Percentiles rank a stretch among this genome's conserved stretches.
phyloP scores from a whole-genome alignment of 2,113 vertebrate species.

The Hepsetus odoe region DNA sequence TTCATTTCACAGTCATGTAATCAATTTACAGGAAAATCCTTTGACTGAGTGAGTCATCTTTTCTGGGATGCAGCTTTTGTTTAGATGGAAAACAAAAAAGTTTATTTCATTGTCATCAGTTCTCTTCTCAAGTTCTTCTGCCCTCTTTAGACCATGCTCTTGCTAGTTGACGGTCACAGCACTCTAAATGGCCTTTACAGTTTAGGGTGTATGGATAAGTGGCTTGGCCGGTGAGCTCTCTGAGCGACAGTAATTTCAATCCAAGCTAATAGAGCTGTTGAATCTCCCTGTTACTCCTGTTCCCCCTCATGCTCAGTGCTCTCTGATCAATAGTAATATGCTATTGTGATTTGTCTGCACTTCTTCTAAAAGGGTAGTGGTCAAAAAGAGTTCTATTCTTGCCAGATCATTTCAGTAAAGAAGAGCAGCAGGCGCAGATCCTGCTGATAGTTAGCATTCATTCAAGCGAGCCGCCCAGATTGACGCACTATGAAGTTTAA shows the following conservation, averaged over 20 bases:
- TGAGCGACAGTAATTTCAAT: slow-evolving; percentile 68
- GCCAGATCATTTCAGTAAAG: slow-evolving; percentile 39
- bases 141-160: not conserved
- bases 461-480: slow-evolving; percentile 29
- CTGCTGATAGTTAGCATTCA: slow-evolving; percentile 22
- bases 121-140: slow-evolving; percentile 2
- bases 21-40: not conserved
- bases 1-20: not conserved
- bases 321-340: slow-evolving; percentile 70
- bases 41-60: slow-evolving; percentile 42
- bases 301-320: slow-evolving; percentile 23
- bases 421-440: slow-evolving; percentile 13
- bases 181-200: not conserved
- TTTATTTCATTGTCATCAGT: slow-evolving; percentile 20
- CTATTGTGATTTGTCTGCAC: slow-evolving; percentile 62
- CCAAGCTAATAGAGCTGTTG: slow-evolving; percentile 62
- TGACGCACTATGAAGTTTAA: slow-evolving; percentile 59
- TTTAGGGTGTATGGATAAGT: not conserved
- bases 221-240: not conserved
- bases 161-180: not conserved
- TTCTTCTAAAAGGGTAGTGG: slow-evolving; percentile 61
- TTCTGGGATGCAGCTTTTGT: slow-evolving; percentile 44
- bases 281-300: slow-evolving; percentile 48
- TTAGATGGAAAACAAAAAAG: slow-evolving; percentile 23
- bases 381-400: slow-evolving; percentile 48